phyloP scores from a whole-genome alignment of 1,140 invertebrate genomes.

The Drosophila asahinai region DNA sequence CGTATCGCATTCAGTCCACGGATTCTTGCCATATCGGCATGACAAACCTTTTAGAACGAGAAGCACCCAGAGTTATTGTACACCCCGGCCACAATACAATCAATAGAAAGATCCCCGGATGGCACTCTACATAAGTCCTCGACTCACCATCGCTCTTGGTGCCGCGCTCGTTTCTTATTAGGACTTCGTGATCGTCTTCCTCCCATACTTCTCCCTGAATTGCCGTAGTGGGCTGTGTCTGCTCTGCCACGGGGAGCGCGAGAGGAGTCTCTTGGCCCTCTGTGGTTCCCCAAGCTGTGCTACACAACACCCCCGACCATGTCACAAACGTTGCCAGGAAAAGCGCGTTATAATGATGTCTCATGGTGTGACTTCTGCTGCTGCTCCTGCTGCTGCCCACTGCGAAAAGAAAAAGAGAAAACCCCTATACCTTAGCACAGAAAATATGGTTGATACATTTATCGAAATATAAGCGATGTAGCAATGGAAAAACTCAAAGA shows the following conservation, averaged over 20 bases:
- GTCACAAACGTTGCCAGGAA: slow-evolving; percentile 55
- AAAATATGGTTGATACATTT: slow-evolving; percentile 18
- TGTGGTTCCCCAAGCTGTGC: slow-evolving; percentile 71
- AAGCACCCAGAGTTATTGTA: slow-evolving; percentile 56
- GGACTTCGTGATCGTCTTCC: slow-evolving; percentile 90
- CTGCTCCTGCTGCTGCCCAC: slow-evolving; percentile 21
- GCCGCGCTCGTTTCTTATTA: slow-evolving; percentile 90
- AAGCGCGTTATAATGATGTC: slow-evolving; percentile 62
- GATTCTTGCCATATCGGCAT: slow-evolving; percentile 93
- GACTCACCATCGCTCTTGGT: slow-evolving; percentile 87
- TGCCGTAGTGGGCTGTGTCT: slow-evolving; percentile 77
- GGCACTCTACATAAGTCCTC: not conserved
- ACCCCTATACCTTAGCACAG: slow-evolving; percentile 9
- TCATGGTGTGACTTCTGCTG: slow-evolving; percentile 58
- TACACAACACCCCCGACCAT: slow-evolving; percentile 67
- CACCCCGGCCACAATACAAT: not conserved
- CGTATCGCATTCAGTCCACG: slow-evolving; percentile 94
- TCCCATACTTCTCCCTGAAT: slow-evolving; percentile 88
- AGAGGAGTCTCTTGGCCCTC: slow-evolving; percentile 81
- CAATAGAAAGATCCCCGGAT: not conserved
- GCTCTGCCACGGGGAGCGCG: slow-evolving; percentile 79
- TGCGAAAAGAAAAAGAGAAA: slow-evolving; percentile 15
- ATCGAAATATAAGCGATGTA: not conserved
- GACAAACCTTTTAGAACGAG: slow-evolving; percentile 77
- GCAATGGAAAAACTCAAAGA: not conserved